A percentile compares a stretch with the other conserved stretches of the same genome.
These are phyloP conservation scores for Crenuchus spilurus DNA, from an alignment of 2,797 vertebrate species.

Conservation along the genomic window DNA sequence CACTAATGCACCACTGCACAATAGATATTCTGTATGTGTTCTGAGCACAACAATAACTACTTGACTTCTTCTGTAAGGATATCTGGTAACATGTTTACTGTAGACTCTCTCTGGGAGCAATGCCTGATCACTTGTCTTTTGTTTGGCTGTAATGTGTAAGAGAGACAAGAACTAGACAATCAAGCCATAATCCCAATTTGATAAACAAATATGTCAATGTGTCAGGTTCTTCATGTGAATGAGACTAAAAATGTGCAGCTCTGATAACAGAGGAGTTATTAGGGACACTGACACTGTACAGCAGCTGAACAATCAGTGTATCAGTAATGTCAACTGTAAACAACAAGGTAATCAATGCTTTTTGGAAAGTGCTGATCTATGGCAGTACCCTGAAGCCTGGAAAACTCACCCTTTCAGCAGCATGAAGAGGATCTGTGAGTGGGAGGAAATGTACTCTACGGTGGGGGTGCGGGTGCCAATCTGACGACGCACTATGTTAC, in stretches of 20 bases:
- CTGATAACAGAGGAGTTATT: slow-evolving; percentile 2
- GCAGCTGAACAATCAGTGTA: slow-evolving; percentile 17
- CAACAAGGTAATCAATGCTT: slow-evolving; percentile 49
- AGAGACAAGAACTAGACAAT: not conserved
- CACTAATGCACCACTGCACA: too few relatives aligned
- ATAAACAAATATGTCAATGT: too few relatives aligned
- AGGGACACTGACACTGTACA: slow-evolving; percentile 6
- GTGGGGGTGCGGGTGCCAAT: slow-evolving; percentile 83
- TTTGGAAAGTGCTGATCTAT: slow-evolving; percentile 40
- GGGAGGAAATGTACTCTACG: slow-evolving; percentile 84
- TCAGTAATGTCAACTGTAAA: slow-evolving; percentile 31
- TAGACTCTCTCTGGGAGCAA: too few relatives aligned
- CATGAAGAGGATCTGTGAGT: slow-evolving; percentile 85
- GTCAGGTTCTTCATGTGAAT: not conserved
- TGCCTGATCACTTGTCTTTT: too few relatives aligned
- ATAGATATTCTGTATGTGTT: too few relatives aligned
- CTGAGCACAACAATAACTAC: too few relatives aligned
- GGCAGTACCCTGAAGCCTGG: slow-evolving; percentile 29
- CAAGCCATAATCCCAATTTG: not conserved
- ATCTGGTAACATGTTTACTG: too few relatives aligned
- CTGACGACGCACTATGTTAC: slow-evolving; percentile 84
- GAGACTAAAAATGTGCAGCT: slow-evolving; percentile 9
- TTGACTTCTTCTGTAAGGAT: too few relatives aligned
- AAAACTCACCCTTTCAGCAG: slow-evolving; percentile 82
- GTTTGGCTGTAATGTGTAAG: too few relatives aligned